Conservation (phyloP, 2,797 vertebrate species). For the Lepidocolaptes lacrymiger region DNA sequence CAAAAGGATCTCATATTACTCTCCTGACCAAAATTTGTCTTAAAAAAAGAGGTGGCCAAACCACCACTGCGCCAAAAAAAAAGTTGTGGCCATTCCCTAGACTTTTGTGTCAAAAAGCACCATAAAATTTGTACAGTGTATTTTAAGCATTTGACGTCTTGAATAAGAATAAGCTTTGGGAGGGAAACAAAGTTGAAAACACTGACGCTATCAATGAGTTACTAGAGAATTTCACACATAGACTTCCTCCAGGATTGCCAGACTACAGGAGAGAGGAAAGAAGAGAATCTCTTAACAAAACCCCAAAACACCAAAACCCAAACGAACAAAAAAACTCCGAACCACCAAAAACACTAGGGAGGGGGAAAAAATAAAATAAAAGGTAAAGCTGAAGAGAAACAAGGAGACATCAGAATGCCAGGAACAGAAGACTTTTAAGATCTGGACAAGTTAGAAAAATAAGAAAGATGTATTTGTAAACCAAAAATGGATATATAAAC, state of each 20-base stretch:
- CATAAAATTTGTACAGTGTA: neutral
- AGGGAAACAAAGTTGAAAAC: neutral
- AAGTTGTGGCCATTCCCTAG: neutral
- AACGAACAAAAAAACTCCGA: neutral
- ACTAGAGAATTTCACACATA: neutral
- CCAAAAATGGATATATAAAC: neutral
- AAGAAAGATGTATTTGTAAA: neutral
- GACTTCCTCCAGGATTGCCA: neutral
- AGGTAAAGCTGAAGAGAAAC: neutral
- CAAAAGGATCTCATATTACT: neutral
- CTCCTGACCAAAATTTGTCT: neutral
- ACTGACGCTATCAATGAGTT: neutral
- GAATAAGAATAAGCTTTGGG: neutral
- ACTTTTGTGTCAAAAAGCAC: neutral
- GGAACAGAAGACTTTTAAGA: neutral
- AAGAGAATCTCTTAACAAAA: too few relatives aligned
- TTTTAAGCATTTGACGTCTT: neutral
- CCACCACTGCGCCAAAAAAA: neutral
- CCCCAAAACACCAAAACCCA: too few relatives aligned
- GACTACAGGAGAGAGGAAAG: neutral
- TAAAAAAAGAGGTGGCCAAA: neutral
- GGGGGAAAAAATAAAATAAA: too few relatives aligned
- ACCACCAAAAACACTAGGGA: neutral
- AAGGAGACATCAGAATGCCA: neutral
- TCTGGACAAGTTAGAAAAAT: neutral